Evolutionary conservation across 2,888 invertebrate species (phyloP).

Genomic region (Drosophila macrospina): DNA sequence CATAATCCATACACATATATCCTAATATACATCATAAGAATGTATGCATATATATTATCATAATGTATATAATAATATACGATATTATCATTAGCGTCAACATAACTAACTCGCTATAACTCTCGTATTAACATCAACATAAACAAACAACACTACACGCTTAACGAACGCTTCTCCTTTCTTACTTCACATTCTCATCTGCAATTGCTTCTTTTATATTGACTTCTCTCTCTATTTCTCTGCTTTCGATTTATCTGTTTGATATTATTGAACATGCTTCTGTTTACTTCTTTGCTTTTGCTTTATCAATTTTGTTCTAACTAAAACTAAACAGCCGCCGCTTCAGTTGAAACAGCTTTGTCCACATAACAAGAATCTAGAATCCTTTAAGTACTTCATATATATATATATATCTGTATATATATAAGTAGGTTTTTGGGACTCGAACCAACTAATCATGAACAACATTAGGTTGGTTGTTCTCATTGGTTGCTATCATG

Average conservation of each 20-base stretch:
- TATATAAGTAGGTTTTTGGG: slow-evolving; percentile 2
- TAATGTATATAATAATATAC: slow-evolving; percentile 47
- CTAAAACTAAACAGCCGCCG: slow-evolving; percentile 77
- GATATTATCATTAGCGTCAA: slow-evolving; percentile 70
- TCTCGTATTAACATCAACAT: slow-evolving; percentile 78
- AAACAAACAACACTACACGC: slow-evolving; percentile 77
- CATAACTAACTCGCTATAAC: slow-evolving; percentile 77
- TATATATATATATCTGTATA: no score
- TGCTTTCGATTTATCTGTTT: slow-evolving; percentile 30
- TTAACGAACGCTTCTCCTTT: slow-evolving; percentile 61
- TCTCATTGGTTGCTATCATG: slow-evolving; percentile 10
- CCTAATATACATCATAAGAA: slow-evolving; percentile 17
- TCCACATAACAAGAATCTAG: slow-evolving; percentile 24
- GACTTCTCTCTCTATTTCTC: slow-evolving; percentile 5
- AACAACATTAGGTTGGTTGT: slow-evolving; percentile 35
- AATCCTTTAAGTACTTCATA: slow-evolving; percentile 20
- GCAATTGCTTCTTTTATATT: not conserved
- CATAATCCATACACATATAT: slow-evolving; percentile 21
- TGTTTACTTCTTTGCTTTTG: not conserved
- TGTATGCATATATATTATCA: slow-evolving; percentile 32
- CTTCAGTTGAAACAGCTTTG: slow-evolving; percentile 32
- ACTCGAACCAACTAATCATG: slow-evolving; percentile 9
- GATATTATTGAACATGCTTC: slow-evolving; percentile 44
- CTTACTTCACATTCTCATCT: not conserved
- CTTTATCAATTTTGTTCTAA: slow-evolving; percentile 71